Evolutionary conservation across 2,113 vertebrate species (phyloP).

Genomic region (Vicugna pacos): DNA sequence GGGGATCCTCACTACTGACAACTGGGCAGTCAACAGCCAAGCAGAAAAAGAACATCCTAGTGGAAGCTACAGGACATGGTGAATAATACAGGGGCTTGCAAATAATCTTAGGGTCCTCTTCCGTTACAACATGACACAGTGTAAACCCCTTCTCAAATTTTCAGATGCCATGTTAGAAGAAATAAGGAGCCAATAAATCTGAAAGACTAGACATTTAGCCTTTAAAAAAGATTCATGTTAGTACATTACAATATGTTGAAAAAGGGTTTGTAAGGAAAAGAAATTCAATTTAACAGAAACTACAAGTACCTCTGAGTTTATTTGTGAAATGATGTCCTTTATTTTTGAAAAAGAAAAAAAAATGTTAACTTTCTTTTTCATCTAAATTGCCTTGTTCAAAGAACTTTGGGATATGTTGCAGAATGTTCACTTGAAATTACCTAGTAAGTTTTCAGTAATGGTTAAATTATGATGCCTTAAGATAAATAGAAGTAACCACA

Average conservation of each 20-base stretch:
- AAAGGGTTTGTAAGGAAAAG: neutral
- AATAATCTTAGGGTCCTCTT: neutral
- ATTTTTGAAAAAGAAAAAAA: neutral
- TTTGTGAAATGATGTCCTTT: neutral
- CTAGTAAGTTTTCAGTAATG: neutral
- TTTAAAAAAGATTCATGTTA: neutral
- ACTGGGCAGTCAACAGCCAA: neutral
- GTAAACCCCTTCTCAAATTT: neutral
- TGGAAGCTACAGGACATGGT: neutral
- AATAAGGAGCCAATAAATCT: neutral
- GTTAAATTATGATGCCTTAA: neutral
- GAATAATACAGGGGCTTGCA: neutral
- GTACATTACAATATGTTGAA: neutral
- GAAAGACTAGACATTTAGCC: neutral
- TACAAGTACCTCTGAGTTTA: neutral
- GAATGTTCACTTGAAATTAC: neutral
- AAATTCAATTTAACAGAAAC: neutral
- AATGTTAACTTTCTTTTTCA: neutral
- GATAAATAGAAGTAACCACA: neutral
- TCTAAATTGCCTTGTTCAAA: neutral
- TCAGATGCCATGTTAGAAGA: neutral
- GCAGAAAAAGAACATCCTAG: neutral
- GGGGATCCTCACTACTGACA: neutral
- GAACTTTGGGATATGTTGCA: neutral
- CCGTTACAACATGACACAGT: neutral